Evolutionary conservation across 2,797 vertebrate species (phyloP).

Genomic region (Diplodus puntazzo): DNA sequence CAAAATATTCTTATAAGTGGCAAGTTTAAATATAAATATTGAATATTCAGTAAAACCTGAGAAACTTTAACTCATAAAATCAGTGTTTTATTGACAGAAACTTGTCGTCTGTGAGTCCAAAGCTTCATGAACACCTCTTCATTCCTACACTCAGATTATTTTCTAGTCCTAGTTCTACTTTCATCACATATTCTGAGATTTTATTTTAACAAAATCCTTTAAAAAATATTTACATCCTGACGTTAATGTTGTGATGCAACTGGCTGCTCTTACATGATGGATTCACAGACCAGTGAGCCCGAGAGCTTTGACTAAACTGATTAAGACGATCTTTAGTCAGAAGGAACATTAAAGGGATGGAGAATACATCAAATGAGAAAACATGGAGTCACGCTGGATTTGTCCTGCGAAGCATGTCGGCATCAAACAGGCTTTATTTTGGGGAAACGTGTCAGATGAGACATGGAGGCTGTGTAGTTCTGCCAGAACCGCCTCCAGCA

Average conservation of each 20-base stretch:
- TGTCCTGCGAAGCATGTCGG: slow-evolving; percentile 9
- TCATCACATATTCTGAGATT: neutral
- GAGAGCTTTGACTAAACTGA: slow-evolving; percentile 24
- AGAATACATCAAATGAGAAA: slow-evolving; percentile 1
- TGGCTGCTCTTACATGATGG: neutral
- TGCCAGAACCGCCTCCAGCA: slow-evolving; percentile 46
- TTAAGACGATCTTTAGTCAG: slow-evolving; percentile 28
- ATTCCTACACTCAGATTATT: too few relatives aligned
- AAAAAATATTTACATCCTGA: neutral
- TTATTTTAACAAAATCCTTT: neutral
- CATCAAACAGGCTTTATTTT: slow-evolving; percentile 42
- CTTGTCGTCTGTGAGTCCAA: neutral
- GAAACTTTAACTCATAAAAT: neutral
- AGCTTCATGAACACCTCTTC: neutral
- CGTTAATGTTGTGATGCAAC: neutral
- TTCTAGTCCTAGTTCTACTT: neutral
- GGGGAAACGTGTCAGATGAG: slow-evolving; percentile 3
- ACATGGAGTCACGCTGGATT: slow-evolving; percentile 22
- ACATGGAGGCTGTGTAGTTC: slow-evolving; percentile 9
- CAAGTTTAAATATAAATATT: too few relatives aligned
- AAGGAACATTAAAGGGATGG: slow-evolving; percentile 29
- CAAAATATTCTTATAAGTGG: too few relatives aligned
- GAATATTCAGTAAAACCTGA: neutral
- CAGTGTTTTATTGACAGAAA: neutral
- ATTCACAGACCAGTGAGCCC: neutral